A percentile compares a stretch with the other conserved stretches of the same genome.
phyloP scores from a whole-genome alignment of 2,113 vertebrate species.

The Carassius carassius region DNA sequence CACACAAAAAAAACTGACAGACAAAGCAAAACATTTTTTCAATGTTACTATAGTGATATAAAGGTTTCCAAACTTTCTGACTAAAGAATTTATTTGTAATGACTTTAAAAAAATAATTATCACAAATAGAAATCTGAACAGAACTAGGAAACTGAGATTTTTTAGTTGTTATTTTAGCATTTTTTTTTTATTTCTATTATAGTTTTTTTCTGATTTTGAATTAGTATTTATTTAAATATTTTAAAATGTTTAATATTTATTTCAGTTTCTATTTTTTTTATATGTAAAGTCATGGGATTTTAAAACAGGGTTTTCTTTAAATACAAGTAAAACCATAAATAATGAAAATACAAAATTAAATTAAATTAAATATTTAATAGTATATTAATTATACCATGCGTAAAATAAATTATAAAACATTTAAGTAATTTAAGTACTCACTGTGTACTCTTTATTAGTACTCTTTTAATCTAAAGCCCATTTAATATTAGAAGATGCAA shows the following conservation, averaged over 20 bases:
- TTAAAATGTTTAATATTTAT: neutral
- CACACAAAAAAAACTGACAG: too few species aligned
- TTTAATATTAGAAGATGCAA: neutral
- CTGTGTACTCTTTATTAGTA: too few species aligned
- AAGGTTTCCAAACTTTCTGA: neutral
- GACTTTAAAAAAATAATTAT: neutral
- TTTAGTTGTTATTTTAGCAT: neutral
- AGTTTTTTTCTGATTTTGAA: too few species aligned
- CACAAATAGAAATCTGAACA: neutral
- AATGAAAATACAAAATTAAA: too few species aligned
- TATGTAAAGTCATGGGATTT: neutral
- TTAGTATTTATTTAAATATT: neutral
- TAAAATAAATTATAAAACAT: too few species aligned
- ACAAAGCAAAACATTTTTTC: too few species aligned
- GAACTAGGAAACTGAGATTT: neutral
- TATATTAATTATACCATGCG: too few species aligned
- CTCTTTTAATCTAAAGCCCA: neutral
- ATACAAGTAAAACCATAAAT: too few species aligned
- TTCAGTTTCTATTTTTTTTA: neutral
- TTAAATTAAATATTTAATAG: too few species aligned
- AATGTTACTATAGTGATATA: neutral
- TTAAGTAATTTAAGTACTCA: too few species aligned
- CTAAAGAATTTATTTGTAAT: neutral
- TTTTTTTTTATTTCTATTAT: neutral
- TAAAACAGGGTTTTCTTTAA: neutral